Conservation (phyloP, 1,140 invertebrate species). For the Harlomillsia oculata region DNA sequence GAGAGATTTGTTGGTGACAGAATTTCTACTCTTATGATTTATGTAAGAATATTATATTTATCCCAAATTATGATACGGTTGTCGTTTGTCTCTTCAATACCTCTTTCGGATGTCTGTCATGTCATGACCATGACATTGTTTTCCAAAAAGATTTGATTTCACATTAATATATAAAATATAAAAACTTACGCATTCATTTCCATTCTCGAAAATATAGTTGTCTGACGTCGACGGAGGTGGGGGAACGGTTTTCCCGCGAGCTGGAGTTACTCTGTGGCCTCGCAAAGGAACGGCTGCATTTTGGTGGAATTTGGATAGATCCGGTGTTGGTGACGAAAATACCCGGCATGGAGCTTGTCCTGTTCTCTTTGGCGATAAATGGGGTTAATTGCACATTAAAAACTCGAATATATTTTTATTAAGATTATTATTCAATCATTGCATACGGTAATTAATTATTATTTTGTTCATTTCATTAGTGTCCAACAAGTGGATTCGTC, state of each 20-base stretch:
- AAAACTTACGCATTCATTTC: neutral
- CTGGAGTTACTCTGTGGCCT: constrained; percentile 40
- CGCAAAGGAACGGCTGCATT: constrained; percentile 43
- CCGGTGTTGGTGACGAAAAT: constrained; percentile 41
- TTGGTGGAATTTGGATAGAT: constrained; percentile 46
- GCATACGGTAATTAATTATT: constrained; percentile 7
- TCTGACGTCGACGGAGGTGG: constrained; percentile 43
- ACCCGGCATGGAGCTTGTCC: constrained; percentile 47
- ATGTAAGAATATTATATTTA: constrained; percentile 44
- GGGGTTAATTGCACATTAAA: no score
- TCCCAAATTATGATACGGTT: neutral
- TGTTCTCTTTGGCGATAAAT: constrained; percentile 46
- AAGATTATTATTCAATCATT: neutral
- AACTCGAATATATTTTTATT: neutral
- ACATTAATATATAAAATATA: constrained; percentile 15
- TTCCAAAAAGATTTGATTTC: neutral
- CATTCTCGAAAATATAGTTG: no score
- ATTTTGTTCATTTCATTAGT: constrained; percentile 35
- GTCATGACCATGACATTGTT: no score
- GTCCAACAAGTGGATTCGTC: constrained; percentile 40
- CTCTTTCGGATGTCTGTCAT: no score
- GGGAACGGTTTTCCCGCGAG: constrained; percentile 43
- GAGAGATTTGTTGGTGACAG: constrained; percentile 44
- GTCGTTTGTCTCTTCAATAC: neutral
- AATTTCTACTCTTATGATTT: constrained; percentile 50